Base-by-base conservation (phyloP, 1,140 invertebrate species). In the Pemphigus obesinymphae region DNA sequence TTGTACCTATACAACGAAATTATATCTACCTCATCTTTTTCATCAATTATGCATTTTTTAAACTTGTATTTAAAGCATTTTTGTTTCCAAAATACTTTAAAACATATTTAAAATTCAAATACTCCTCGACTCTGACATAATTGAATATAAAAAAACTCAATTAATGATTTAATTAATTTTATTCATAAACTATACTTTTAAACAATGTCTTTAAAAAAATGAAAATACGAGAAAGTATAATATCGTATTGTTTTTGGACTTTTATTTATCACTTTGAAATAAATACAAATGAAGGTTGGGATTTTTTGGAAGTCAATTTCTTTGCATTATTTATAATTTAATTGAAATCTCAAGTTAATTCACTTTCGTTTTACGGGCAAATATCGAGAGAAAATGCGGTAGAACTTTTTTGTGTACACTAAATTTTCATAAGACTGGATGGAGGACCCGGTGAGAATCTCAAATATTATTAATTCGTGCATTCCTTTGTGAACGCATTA, bases 301-400 rank as follows among this genome's bases (percentile, higher is more conserved):
- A 45, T 70, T 70, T 70, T 70, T 70, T 26, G 13, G 13, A 70
- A 23, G 68, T 70, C 68, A 45, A 43, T 45, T 29, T 15, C 13
- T 26, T 15, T n/a, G 8, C 34, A 31, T 37, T 40, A 68, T 70
- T 26, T 23, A 45, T 70, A 45, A 70, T 70, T 45, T 45, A 45
- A 70, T 70, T 43, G 68, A 70, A 70, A 70, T 70, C n/a, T 43
- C 45, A 45, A 70, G 37, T 26, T 45, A 43, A 68, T 68, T 68
- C 31, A 61, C 58, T 61, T 29, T 61, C 6, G 15, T 68, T 68
- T 66, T 34, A 15, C 61, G 8, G 20, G 31, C n/a, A 15, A 68
- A 68, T 37, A 1, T 31, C 31, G 31, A 34, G 8, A 66, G 29
- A 66, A 66, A 34, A 66, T 37, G 63, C 63, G 20, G 31, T 26